Percentiles rank a stretch among this genome's conserved stretches.
phyloP scores from a whole-genome alignment of 2,888 invertebrate genomes.

The Azorinus chamasolen region DNA sequence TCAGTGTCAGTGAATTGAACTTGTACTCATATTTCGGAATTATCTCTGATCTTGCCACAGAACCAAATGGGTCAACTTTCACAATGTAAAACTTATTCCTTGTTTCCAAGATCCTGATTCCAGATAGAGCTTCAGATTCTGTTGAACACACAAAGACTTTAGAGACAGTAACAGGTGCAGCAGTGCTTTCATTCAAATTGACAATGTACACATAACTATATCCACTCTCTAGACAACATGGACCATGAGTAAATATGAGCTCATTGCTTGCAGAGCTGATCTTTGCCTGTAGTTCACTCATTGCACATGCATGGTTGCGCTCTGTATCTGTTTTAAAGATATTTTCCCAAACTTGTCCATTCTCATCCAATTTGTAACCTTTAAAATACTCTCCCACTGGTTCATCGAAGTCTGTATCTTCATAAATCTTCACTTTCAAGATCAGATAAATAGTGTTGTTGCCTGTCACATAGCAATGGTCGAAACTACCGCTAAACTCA shows the following conservation, averaged over 20 bases:
- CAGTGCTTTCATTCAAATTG: slow-evolving; percentile 1
- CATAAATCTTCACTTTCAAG: slow-evolving; percentile 31
- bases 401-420: slow-evolving; percentile 34
- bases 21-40: slow-evolving; percentile 47
- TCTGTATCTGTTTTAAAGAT: slow-evolving; percentile 36
- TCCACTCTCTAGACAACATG: background rate
- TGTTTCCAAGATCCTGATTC: slow-evolving; percentile 41
- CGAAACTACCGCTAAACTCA: slow-evolving; percentile 17
- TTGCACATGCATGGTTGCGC: slow-evolving; percentile 14
- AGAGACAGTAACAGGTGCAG: background rate
- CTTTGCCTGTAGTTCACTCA: slow-evolving; percentile 43
- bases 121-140: background rate
- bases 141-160: no score
- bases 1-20: slow-evolving; percentile 35
- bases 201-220: slow-evolving; percentile 10
- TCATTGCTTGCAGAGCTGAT: slow-evolving; percentile 49
- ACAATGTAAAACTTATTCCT: slow-evolving; percentile 30
- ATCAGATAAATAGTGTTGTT: slow-evolving; percentile 36
- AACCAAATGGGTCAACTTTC: slow-evolving; percentile 34
- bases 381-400: slow-evolving; percentile 42
- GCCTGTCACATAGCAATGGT: slow-evolving; percentile 39
- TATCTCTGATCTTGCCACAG: slow-evolving; percentile 16
- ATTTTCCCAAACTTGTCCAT: slow-evolving; percentile 29
- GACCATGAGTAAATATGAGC: slow-evolving; percentile 44
- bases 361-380: slow-evolving; percentile 30